Evolutionary conservation across 2,888 invertebrate genomes (phyloP), one percentile per base, ranked within the genome.

Genomic region (Athripsodes cinereus): DNA sequence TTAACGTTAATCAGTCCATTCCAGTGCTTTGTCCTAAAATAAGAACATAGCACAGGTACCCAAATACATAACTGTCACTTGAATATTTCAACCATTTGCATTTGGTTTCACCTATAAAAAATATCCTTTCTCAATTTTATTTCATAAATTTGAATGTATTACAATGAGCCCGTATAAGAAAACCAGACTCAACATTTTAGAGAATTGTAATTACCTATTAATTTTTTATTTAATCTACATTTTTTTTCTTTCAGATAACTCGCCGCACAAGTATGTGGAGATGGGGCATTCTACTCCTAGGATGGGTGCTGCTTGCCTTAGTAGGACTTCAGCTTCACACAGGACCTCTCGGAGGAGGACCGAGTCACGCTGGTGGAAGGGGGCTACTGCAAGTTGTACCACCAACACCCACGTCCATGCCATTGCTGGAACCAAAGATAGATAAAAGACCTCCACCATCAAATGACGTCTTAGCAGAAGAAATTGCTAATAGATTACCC

Each of bases 401-500:
- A 2, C 53, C 61, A 1, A 31, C 57, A 2, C 59, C 57, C 8
- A 57, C 59, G 8, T 44, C 60, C 1, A 53, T 26, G 16, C 57
- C 59, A 1, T 46, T 35, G 20, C 53, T 55, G 3, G 57, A 63
- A 46, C 63, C 61, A 2, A 51, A 49, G 20, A 52, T 63, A 19
- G 63, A 63, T 54, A 48, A 53, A 8, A 53, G 63, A 16, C 63
- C 63, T 10, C 55, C 61, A 2, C 71, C 73, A 56, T 78, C 83
- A 53, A 92, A 93, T 70, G 88, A 87, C 57, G 84, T 87, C 70
- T 77, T 89, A 64, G 85, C 89, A 53, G 84, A 83, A 58, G 90
- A 91, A 69, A 87, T 92, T 57, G 89, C 90, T 71, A 82, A 85
- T 13, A 81, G 87, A 40, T 81, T 92, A 69, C 92, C 93, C 3